Conservation (phyloP, 2,888 invertebrate species). For the Watsonalla cultraria region DNA sequence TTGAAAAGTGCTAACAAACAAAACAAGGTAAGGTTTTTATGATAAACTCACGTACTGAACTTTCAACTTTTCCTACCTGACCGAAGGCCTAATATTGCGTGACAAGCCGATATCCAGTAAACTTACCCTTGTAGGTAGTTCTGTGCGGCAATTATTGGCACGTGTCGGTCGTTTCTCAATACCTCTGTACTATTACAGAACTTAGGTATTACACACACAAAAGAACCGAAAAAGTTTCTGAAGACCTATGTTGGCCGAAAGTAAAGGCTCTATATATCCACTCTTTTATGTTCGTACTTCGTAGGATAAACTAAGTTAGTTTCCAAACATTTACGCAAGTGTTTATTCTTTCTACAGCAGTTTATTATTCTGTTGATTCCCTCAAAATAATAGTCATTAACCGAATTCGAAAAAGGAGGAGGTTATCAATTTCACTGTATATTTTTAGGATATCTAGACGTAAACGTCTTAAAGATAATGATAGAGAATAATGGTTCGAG, state of each 20-base stretch:
- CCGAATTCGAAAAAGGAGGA: no score
- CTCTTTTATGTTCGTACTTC: constrained; percentile 3
- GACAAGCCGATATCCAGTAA: neutral
- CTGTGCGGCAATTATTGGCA: constrained; percentile 49
- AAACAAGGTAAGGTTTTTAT: no score
- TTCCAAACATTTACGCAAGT: neutral
- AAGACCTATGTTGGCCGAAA: neutral
- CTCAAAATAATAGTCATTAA: no score
- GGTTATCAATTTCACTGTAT: no score
- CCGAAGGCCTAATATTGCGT: neutral
- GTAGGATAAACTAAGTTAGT: neutral
- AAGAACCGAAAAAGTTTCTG: neutral
- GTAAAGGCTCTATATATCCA: neutral
- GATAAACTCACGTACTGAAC: neutral
- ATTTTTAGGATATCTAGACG: no score
- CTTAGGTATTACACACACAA: constrained; percentile 17
- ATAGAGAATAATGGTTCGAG: no score
- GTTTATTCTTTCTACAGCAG: neutral
- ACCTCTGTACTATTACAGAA: constrained; percentile 32
- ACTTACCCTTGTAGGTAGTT: constrained; percentile 29
- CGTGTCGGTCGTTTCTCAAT: constrained; percentile 47
- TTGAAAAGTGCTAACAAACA: no score
- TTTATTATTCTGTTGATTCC: neutral
- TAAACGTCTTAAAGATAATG: no score
- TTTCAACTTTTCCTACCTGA: constrained; percentile 2